Percentiles rank a stretch among this genome's conserved stretches.
Evolutionary conservation across 1,140 invertebrate species (phyloP).

Genomic region (Sycophaga agraensis): DNA sequence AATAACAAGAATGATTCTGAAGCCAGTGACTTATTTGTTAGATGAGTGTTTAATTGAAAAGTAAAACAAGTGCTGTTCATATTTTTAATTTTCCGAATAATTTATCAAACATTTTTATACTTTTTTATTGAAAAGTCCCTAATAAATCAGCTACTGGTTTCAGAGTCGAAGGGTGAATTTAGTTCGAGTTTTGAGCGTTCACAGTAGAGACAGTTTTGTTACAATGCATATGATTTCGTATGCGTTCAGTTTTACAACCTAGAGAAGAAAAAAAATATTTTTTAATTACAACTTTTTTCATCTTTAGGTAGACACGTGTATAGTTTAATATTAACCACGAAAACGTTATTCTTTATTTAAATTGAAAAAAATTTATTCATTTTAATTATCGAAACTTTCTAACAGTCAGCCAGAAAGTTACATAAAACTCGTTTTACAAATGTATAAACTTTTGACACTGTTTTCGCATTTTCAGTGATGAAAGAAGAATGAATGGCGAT

Average conservation of each 20-base stretch:
- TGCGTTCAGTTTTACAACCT: constrained; percentile 1
- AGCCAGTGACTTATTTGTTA: constrained; percentile 18
- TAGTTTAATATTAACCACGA: constrained; percentile 21
- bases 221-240: constrained; percentile 8
- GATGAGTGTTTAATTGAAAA: constrained; percentile 6
- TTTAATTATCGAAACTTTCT: background rate
- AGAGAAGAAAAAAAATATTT: constrained; percentile 17
- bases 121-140: background rate
- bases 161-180: constrained; percentile 15
- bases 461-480: constrained; percentile 21
- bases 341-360: constrained; percentile 11
- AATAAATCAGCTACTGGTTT: constrained; percentile 15
- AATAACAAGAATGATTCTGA: constrained; percentile 19
- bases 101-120: background rate
- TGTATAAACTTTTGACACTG: constrained; percentile 26
- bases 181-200: constrained; percentile 1
- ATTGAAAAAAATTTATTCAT: constrained; percentile 20
- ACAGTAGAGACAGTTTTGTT: constrained; percentile 17
- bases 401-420: no score
- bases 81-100: background rate
- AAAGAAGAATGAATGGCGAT: constrained; percentile 28
- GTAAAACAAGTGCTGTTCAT: background rate
- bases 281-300: constrained; percentile 23
- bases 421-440: constrained; percentile 11
- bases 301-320: constrained; percentile 18